Conservation (phyloP, 2,797 vertebrate species). For the Hemitrygon akajei region DNA sequence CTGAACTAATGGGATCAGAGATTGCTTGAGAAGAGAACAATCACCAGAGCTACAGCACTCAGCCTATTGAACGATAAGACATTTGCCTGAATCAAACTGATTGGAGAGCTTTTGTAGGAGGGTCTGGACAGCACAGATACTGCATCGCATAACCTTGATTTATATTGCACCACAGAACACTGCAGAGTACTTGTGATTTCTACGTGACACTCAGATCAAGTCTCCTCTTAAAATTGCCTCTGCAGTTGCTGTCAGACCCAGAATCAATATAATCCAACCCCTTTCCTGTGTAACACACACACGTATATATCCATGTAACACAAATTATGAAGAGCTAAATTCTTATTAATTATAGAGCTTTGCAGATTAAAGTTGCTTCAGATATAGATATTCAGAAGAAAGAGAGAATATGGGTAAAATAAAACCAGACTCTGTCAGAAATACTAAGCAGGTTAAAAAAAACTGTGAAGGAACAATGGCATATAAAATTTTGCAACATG, state of each 20-base stretch:
- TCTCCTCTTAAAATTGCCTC: neutral
- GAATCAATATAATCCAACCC: constrained; percentile 1
- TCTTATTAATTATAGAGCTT: neutral
- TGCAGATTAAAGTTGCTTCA: neutral
- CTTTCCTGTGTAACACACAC: neutral
- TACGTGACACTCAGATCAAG: neutral
- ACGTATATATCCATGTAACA: no score
- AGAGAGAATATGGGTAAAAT: neutral
- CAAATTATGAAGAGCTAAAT: neutral
- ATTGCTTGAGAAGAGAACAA: neutral
- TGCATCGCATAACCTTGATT: neutral
- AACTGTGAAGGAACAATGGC: no score
- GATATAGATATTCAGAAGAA: neutral
- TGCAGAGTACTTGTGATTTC: neutral
- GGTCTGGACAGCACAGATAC: neutral
- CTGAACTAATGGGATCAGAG: neutral
- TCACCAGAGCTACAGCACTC: neutral
- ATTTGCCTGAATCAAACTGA: neutral
- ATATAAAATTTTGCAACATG: no score
- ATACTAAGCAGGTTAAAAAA: no score
- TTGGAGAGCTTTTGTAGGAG: neutral
- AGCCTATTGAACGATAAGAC: neutral
- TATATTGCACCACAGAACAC: neutral
- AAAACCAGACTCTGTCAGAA: no score
- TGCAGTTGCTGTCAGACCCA: neutral